Base-by-base conservation (phyloP, 2,888 invertebrate genomes). In the Eristalis tenax region DNA sequence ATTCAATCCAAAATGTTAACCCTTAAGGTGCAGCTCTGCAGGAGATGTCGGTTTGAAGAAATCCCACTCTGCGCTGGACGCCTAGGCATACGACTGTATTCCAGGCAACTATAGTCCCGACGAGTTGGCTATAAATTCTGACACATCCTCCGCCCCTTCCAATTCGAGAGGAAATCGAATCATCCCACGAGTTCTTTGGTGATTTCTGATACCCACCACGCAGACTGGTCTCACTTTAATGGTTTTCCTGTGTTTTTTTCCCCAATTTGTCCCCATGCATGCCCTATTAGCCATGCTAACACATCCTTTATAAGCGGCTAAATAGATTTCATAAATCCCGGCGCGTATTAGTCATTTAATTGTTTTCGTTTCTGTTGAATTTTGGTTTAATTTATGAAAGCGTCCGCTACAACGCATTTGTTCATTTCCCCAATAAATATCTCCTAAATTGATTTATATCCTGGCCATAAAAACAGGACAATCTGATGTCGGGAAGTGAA, bases 391-490 rank as follows among this genome's bases (percentile, higher is more conserved):
- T 32, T 28, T 18, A 71, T 71, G 65, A 66, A 23, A n/a, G 57
- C 59, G 26, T 32, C 71, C 43, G 50, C 73, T 66, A 57, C 66
- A 71, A 73, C 35, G 32, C 59, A 43, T 35, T 66, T 43, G 13
- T 59, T 32, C 50, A 50, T 50, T 18, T 50, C 50, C 50, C 18
- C 50, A 18, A 32, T 66, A 66, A 73, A 79, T 59, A 66, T 63
- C 56, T 50, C 35, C 66, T 50, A 68, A 80, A 80, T 74, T 80
- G 80, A 80, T 80, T 80, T 50, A 50, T 80, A 80, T 80, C 61
- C 57, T 8, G 5, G 28, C 43, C 43, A 66, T 73, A 73, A 66
- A 71, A 79, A 50, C 40, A 4, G 50, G 50, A 50, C 50, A 50
- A 50, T 50, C 50, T 18, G 50, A 8, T 18, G 18, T n/a, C 8